Evolutionary conservation across 2,797 vertebrate genomes (phyloP).

Genomic region (Sciaenops ocellatus): DNA sequence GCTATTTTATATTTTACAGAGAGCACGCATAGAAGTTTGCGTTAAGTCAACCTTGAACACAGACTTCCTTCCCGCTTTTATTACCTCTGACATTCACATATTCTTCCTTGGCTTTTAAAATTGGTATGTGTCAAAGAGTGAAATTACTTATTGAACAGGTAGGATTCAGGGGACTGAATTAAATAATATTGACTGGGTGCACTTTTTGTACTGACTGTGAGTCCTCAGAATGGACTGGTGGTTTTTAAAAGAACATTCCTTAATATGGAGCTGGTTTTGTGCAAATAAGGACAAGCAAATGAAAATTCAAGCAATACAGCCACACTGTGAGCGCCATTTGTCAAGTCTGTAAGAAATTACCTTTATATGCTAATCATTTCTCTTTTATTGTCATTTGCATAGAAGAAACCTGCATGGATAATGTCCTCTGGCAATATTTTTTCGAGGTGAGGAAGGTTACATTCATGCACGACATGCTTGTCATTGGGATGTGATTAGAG

Average conservation of each 20-base stretch:
- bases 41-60: conserved; percentile 49
- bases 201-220: conserved; percentile 41
- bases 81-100: conserved; percentile 58
- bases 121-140: conserved; percentile 60
- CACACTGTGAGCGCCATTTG: neutral
- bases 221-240: conserved; percentile 24
- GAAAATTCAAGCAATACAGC: neutral
- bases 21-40: conserved; percentile 22
- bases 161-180: conserved; percentile 53
- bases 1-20: conserved; percentile 41
- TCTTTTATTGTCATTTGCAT: neutral
- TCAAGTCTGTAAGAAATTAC: conserved; percentile 1
- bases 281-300: conserved; percentile 3
- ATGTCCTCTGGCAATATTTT: neutral
- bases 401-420: neutral
- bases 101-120: conserved; percentile 47
- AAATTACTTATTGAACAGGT: conserved; percentile 70
- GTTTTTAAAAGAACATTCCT: conserved; percentile 14
- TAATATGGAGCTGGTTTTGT: conserved; percentile 17
- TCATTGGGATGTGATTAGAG: neutral
- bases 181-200: conserved; percentile 56
- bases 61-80: conserved; percentile 53
- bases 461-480: neutral
- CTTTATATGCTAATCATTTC: neutral
- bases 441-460: neutral